Percentiles rank a stretch among this genome's conserved stretches.
Evolutionary conservation across 2,113 vertebrate species (phyloP).

Genomic region (Hypanus sabinus): DNA sequence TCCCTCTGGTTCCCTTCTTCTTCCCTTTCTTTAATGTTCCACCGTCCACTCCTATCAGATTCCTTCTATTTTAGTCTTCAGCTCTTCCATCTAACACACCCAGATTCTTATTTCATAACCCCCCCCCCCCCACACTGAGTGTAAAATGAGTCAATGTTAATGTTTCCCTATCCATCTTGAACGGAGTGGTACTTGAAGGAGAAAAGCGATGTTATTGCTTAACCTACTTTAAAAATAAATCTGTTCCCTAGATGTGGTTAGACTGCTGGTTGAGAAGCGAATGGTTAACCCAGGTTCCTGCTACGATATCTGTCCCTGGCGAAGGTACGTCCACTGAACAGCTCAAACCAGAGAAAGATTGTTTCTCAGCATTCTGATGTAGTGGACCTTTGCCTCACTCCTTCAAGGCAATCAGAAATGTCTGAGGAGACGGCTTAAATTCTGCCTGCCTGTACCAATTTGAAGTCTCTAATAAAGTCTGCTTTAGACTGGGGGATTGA

Average conservation of each 20-base stretch:
- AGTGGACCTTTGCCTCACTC: not conserved
- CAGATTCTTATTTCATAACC: no score
- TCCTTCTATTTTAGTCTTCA: no score
- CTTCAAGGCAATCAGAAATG: not conserved
- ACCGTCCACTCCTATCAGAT: no score
- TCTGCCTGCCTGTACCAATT: not conserved
- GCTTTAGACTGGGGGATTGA: not conserved
- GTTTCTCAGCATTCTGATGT: not conserved
- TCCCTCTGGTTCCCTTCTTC: no score
- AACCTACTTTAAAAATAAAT: constrained; percentile 25
- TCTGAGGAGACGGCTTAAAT: not conserved
- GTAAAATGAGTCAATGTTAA: not conserved
- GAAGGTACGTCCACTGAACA: not conserved
- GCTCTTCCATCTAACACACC: no score
- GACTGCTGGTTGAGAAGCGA: not conserved
- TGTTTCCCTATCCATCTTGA: not conserved
- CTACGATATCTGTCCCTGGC: not conserved
- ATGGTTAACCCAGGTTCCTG: not conserved
- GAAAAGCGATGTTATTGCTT: not conserved
- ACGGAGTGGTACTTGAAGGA: not conserved
- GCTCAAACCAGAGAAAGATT: not conserved
- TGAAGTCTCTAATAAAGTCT: not conserved
- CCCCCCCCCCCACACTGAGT: no score
- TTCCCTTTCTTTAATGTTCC: no score
- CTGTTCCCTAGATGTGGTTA: not conserved